Evolutionary conservation across 1,140 invertebrate species (phyloP), one percentile per base, ranked within the genome.

Genomic region (Drosophila elegans): DNA sequence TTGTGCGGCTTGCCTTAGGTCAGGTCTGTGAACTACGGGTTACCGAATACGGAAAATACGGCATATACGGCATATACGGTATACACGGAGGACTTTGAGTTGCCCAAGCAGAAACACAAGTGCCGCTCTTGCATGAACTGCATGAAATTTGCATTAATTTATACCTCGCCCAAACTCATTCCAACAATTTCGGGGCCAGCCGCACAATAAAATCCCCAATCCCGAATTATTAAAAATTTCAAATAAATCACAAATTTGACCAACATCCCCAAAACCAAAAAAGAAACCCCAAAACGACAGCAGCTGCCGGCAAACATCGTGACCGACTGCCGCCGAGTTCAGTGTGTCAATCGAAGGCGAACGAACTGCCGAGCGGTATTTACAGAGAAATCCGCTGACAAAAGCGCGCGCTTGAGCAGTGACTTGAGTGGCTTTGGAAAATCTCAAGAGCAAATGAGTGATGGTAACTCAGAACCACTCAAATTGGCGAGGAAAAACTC

Each of bases 241-340:
- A 79, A 88, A 88, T 80, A 88, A 88, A 83, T 88, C 71, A 83
- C 72, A 72, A 88, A 80, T 88, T 88, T 79, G 71, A 53, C 75
- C 79, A 88, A 80, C 44, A 36, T 36, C 32, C 32, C 49, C 49
- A 4, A 13, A 9, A 21, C 13, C 7, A 5, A 7, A 7, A 1
- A 7, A 6, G 4, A 7, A 7, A 88, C 13, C 32, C 32, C 49
- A 4, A 13, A 9, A 21, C 13, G 53, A 54, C 61, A 45, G 29
- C 76, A 69, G 72, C 71, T 74, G 64, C 42, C 59, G 42, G 64
- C 46, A 41, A 69, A 27, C 66, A 48, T 49, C 74, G 39, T 57
- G 64, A 42, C 59, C 49, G 42, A 61, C 52, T 66, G 13, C 16
- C 44, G 39, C 66, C 82, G 83, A 88, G 83, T 88, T 88, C 83